These are phyloP conservation scores for Euglossa dilemma DNA, from an alignment of 1,140 invertebrate genomes.

Conservation along the genomic window DNA sequence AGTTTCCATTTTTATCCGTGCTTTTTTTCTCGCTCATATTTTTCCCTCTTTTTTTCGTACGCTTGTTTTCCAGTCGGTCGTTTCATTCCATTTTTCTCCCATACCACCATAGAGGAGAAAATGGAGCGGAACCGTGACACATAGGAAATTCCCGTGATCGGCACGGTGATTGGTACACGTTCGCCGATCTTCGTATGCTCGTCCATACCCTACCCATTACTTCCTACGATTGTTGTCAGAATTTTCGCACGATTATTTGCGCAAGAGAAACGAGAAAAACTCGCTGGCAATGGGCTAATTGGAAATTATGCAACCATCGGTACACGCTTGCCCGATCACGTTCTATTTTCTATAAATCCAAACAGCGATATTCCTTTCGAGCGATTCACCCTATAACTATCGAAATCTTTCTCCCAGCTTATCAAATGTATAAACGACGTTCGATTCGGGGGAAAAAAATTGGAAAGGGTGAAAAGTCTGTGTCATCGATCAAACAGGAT, in stretches of 20 bases:
- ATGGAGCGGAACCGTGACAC: conserved; percentile 64
- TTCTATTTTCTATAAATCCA: conserved; percentile 57
- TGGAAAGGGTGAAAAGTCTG: no score
- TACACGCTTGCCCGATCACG: conserved; percentile 49
- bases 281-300: conserved; percentile 44
- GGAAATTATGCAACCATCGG: conserved; percentile 54
- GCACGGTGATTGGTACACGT: conserved; percentile 33
- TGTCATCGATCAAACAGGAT: not conserved
- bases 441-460: no score
- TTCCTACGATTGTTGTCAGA: conserved; percentile 67
- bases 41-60: no score
- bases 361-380: not conserved
- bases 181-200: conserved; percentile 42
- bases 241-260: conserved; percentile 67
- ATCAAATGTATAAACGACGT: no score
- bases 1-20: not conserved
- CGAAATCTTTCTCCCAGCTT: not conserved
- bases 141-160: conserved; percentile 53
- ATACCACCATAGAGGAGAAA: conserved; percentile 13
- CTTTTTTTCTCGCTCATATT: no score
- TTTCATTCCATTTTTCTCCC: not conserved
- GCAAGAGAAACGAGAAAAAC: conserved; percentile 51
- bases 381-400: not conserved
- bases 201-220: conserved; percentile 43
- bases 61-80: not conserved